phyloP scores from a whole-genome alignment of 2,888 invertebrate genomes.

The Dione vanillae region DNA sequence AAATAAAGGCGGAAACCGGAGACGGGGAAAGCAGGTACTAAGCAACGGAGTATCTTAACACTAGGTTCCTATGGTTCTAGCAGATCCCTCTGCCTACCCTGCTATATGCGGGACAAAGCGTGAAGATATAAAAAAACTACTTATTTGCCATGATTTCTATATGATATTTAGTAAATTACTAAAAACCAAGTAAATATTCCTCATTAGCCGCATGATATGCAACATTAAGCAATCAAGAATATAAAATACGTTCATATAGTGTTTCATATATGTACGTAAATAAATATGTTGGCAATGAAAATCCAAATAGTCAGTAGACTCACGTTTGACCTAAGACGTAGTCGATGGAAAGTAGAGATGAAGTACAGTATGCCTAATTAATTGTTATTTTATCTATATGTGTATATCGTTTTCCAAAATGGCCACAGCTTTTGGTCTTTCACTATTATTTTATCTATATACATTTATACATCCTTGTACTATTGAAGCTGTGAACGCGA shows the following conservation, averaged over 20 bases:
- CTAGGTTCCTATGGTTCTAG: no score
- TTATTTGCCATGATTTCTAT: no score
- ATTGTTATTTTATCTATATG: slow-evolving; percentile 29
- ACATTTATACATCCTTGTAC: background rate
- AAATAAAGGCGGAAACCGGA: no score
- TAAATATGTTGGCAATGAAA: slow-evolving; percentile 30
- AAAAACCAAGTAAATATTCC: background rate
- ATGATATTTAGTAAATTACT: background rate
- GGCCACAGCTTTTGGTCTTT: background rate
- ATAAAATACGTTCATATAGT: slow-evolving; percentile 11
- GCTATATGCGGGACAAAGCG: no score
- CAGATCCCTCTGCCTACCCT: no score
- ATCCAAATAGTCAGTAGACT: slow-evolving; percentile 20
- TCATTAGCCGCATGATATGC: slow-evolving; percentile 14
- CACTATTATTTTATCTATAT: background rate
- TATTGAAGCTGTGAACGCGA: no score
- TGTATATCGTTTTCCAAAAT: background rate
- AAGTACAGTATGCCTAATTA: slow-evolving; percentile 31
- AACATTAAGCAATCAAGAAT: slow-evolving; percentile 18
- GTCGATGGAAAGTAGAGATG: slow-evolving; percentile 41
- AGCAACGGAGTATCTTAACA: no score
- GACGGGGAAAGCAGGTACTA: no score
- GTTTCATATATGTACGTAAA: slow-evolving; percentile 24
- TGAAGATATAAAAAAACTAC: no score
- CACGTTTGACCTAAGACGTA: slow-evolving; percentile 30